Evolutionary conservation across 1,140 invertebrate species (phyloP).

Genomic region (Cotesia vestalis): DNA sequence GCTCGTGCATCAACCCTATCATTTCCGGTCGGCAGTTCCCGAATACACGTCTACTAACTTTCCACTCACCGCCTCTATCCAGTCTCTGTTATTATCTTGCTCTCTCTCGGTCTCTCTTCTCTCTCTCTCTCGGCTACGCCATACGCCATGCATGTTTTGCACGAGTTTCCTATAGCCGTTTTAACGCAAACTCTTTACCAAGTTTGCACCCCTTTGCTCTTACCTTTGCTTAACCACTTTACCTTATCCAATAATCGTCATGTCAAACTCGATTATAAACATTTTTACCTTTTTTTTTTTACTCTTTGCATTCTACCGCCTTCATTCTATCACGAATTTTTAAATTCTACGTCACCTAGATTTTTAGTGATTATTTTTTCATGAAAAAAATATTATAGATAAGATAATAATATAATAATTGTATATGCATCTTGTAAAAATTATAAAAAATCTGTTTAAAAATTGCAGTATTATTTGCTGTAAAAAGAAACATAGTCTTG

Average conservation of each 20-base stretch:
- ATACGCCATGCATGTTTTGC: not conserved
- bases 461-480: no score
- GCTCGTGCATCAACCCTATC: conserved; percentile 46
- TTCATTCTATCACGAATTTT: no score
- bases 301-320: not conserved
- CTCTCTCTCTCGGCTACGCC: not conserved
- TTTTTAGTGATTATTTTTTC: no score
- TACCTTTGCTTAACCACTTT: conserved; percentile 10
- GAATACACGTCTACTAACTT: conserved; percentile 37
- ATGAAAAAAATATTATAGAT: no score
- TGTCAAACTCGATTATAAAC: not conserved
- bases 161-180: no score
- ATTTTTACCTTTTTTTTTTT: not conserved
- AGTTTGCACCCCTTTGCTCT: not conserved
- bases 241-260: conserved; percentile 22
- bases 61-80: conserved; percentile 34
- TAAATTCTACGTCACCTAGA: no score
- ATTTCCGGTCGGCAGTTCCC: conserved; percentile 47
- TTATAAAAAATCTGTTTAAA: no score
- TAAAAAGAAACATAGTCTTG: no score
- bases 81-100: conserved; percentile 44
- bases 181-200: conserved; percentile 5
- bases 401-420: no score
- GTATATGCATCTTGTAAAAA: no score
- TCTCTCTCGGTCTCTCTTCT: conserved; percentile 1